These are phyloP conservation scores for Hyperoodon ampullatus DNA, from an alignment of 2,113 vertebrate genomes.

Conservation along the genomic window DNA sequence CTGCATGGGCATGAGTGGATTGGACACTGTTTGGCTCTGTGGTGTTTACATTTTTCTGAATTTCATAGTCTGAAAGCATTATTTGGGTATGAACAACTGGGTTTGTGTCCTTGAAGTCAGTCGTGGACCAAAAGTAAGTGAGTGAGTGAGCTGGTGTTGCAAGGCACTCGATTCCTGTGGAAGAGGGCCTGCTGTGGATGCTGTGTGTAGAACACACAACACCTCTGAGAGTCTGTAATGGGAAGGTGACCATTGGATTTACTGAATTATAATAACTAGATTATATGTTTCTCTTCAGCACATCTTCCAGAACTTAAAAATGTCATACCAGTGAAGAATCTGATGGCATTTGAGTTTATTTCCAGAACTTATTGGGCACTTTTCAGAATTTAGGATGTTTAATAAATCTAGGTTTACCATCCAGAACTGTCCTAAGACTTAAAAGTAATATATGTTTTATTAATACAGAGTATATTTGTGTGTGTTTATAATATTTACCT, in stretches of 20 bases:
- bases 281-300: neutral
- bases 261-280: neutral
- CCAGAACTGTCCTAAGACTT: neutral
- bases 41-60: neutral
- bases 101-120: neutral
- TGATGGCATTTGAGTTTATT: slow-evolving; percentile 9
- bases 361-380: neutral
- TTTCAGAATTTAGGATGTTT: slow-evolving; percentile 41
- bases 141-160: neutral
- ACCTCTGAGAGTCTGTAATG: neutral
- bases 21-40: neutral
- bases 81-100: neutral
- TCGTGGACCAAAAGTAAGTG: neutral
- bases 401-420: neutral
- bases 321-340: neutral
- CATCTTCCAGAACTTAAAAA: slow-evolving; percentile 11
- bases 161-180: fast-evolving
- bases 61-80: neutral
- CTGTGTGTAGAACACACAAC: neutral
- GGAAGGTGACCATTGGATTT: neutral
- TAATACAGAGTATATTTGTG: neutral
- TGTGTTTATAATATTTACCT: neutral
- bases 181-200: neutral
- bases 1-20: neutral
- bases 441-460: neutral